Evolutionary conservation across 2,888 invertebrate species (phyloP).

Genomic region (Esperia sulphurella): DNA sequence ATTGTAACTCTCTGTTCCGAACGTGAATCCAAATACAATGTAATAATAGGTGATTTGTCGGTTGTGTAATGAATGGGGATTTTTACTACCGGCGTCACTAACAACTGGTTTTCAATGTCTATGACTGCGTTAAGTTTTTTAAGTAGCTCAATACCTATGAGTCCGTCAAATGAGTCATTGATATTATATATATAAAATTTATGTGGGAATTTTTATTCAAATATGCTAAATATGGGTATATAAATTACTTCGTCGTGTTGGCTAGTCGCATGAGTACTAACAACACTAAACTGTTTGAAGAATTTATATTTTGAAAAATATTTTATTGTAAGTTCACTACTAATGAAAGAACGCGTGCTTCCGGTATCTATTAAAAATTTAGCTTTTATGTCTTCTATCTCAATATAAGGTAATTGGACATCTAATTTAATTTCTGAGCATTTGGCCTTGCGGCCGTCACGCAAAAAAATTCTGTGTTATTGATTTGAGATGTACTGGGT

Average conservation of each 20-base stretch:
- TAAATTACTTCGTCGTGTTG: constrained; percentile 13
- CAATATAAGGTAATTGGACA: constrained; percentile 13
- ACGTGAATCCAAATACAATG: not conserved
- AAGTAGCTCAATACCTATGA: constrained; percentile 1
- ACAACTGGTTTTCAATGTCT: constrained; percentile 9
- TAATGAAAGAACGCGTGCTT: constrained; percentile 16
- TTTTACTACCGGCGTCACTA: constrained; percentile 4
- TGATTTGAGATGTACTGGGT: not conserved
- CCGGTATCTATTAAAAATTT: constrained; percentile 19
- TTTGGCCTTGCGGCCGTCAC: not conserved
- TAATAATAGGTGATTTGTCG: no score
- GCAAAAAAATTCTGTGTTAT: not conserved
- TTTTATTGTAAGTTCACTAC: constrained; percentile 5
- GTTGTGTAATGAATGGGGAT: constrained; percentile 7
- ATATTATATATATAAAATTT: constrained; percentile 16
- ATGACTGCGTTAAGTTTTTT: constrained; percentile 11
- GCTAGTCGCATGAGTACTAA: constrained; percentile 17
- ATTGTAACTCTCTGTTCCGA: not conserved
- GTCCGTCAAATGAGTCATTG: constrained; percentile 10
- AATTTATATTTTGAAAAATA: constrained; percentile 7
- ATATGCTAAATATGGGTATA: constrained; percentile 12
- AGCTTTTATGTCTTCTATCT: constrained; percentile 13
- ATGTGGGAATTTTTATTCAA: constrained; percentile 9
- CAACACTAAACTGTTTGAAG: constrained; percentile 15
- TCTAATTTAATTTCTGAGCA: constrained; percentile 7